These are phyloP conservation scores for Lutjanus campechanus DNA, from an alignment of 2,797 vertebrate species.

Conservation along the genomic window DNA sequence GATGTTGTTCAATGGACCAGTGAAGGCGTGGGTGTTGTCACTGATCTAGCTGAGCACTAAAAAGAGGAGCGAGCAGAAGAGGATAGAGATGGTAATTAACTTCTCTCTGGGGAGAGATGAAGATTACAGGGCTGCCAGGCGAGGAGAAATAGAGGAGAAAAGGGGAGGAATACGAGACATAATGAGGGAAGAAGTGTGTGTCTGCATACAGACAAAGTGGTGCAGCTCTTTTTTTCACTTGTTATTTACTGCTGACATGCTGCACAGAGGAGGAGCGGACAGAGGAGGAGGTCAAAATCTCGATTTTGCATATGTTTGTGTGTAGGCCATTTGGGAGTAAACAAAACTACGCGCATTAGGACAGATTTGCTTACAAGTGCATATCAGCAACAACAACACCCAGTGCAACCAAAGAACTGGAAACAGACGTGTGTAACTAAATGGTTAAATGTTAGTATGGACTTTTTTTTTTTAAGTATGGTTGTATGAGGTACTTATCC, in stretches of 20 bases:
- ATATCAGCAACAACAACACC: constrained; percentile 13
- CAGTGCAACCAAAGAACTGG: neutral
- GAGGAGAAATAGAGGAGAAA: constrained; percentile 16
- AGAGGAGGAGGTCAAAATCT: neutral
- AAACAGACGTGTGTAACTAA: neutral
- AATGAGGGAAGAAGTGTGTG: neutral
- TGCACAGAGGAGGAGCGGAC: neutral
- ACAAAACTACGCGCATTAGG: constrained; percentile 9
- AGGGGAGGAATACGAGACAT: constrained; percentile 6
- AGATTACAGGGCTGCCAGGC: constrained; percentile 54
- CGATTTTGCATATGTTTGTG: constrained; percentile 1
- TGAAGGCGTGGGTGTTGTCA: constrained; percentile 37
- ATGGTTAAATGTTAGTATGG: neutral
- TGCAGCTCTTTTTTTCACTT: constrained; percentile 17
- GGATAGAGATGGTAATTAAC: constrained; percentile 63
- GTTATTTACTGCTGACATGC: constrained; percentile 36
- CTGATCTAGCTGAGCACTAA: constrained; percentile 40
- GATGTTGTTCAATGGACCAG: constrained; percentile 2
- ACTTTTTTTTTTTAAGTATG: no score
- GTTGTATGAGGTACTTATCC: no score
- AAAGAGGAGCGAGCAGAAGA: constrained; percentile 48
- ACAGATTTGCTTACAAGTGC: neutral
- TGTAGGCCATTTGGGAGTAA: neutral
- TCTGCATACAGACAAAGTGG: constrained; percentile 24
- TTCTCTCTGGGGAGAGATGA: constrained; percentile 50